Base-by-base conservation (phyloP, 2,113 vertebrate species). In the Paralichthys olivaceus region DNA sequence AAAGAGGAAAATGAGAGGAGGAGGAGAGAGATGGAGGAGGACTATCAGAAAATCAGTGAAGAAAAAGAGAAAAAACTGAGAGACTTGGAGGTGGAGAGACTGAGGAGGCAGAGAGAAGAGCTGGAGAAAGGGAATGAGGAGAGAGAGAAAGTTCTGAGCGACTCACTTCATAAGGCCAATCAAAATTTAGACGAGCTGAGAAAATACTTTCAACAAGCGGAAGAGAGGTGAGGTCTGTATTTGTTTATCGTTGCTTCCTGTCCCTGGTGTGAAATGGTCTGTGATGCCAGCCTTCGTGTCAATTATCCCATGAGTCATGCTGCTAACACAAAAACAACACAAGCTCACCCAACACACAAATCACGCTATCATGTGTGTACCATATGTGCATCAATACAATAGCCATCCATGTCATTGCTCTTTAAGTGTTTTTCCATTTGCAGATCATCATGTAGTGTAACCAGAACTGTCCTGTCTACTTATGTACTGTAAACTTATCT, bases 1-100 rank as follows among this genome's bases (percentile, higher is more conserved):
- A 90, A 57, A 51, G 85, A 94, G 63, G 90, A 94, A 69, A 93
- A 93, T 89, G 74, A 81, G 32, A 62, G 32, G 62, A 61, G 20
- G 62, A 81, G 34, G 69, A 55, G 17, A 67, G 54, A 76, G 15
- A 23, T 80, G 58, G 75, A 81, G 56, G 75, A 84, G 25, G 62
- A 73, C 22, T 14, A 13, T 72, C 62, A 66, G 61, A 68, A 80
- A 80, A 72, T 32, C n/a, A 58, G n/a, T 20, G 23, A 72, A 15
- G 73, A 73, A 37, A 75, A 57, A 65, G 81, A 64, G 55, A 29
- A 49, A 53, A 29, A 2, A 29, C 72, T 84, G 22, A 69, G 20
- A 53, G 29, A 61, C 22, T 25, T 75, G 0, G 61, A 78, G 25
- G 56, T n/a, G 5, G 73, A 78, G 53, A 66, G 51, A 72, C 65